These are phyloP conservation scores for Eunapius fragilis DNA, from an alignment of 37 sponge, comb jelly and placozoan genomes.

Conservation along the genomic window DNA sequence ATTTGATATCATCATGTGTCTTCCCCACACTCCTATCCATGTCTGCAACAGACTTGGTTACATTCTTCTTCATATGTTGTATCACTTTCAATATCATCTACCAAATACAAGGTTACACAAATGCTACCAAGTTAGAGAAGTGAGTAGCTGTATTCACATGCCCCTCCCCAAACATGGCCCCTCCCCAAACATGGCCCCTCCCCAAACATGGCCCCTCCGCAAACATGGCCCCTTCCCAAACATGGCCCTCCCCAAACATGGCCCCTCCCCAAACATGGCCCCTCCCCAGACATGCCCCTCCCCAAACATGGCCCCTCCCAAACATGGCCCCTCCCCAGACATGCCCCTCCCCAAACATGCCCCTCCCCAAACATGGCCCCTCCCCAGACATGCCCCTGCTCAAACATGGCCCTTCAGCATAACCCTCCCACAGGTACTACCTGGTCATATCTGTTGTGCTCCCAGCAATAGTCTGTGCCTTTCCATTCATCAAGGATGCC, in stretches of 20 bases:
- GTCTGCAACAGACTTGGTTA: slow-evolving; percentile 45
- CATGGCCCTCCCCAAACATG: not conserved
- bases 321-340: not conserved
- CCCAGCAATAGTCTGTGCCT: slow-evolving; percentile 17
- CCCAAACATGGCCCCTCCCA: no score
- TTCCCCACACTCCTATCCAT: not conserved
- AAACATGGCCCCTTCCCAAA: not conserved
- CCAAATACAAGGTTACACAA: slow-evolving; percentile 14
- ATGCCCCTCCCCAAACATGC: not conserved
- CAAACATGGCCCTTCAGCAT: not conserved
- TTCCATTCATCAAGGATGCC: slow-evolving; percentile 47
- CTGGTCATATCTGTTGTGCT: not conserved
- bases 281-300: no score
- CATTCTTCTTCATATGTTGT: slow-evolving; percentile 56
- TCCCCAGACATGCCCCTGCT: not conserved
- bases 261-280: no score
- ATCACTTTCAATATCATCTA: slow-evolving; percentile 60
- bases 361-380: not conserved
- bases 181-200: not conserved
- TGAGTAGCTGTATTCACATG: not conserved
- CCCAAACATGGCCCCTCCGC: not conserved
- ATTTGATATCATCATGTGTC: not conserved
- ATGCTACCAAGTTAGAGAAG: slow-evolving; percentile 54
- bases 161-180: no score
- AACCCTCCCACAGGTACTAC: not conserved